These are phyloP conservation scores for Cherax quadricarinatus DNA, from an alignment of 1,140 invertebrate species.

Conservation along the genomic window DNA sequence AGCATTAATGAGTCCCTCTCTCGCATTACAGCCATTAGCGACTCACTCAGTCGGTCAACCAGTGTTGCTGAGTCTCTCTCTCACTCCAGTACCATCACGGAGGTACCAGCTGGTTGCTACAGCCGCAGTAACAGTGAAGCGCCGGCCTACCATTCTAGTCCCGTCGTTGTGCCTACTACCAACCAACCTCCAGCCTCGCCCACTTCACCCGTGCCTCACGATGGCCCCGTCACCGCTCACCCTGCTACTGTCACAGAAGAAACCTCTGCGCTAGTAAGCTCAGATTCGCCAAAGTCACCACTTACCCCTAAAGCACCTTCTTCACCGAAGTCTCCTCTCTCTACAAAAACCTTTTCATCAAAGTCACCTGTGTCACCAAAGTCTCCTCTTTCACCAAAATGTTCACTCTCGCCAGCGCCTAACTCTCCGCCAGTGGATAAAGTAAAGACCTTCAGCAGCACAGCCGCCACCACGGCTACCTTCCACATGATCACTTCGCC, in stretches of 20 bases:
- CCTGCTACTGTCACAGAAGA: constrained; percentile 73
- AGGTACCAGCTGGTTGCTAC: constrained; percentile 47
- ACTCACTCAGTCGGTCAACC: constrained; percentile 63
- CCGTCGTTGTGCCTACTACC: constrained; percentile 20
- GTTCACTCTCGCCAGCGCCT: constrained; percentile 6
- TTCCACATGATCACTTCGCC: constrained; percentile 23
- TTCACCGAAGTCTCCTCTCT: constrained; percentile 35
- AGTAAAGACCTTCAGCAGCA: neutral
- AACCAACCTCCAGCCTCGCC: constrained; percentile 44
- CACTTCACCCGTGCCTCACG: constrained; percentile 57
- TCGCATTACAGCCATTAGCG: constrained; percentile 54
- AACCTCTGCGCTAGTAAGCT: neutral
- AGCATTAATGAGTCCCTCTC: constrained; percentile 65
- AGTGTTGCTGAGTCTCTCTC: constrained; percentile 66
- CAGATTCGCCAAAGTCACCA: constrained; percentile 15
- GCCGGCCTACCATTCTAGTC: constrained; percentile 48
- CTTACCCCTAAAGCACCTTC: constrained; percentile 43
- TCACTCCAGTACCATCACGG: constrained; percentile 51
- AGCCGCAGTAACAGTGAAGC: constrained; percentile 46
- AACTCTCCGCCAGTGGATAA: constrained; percentile 6
- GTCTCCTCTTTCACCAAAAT: constrained; percentile 5
- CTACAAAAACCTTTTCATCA: neutral
- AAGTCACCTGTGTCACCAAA: neutral
- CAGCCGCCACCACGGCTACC: neutral
- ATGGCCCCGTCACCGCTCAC: constrained; percentile 70